Evolutionary conservation across 2,797 vertebrate species (phyloP).

Genomic region (Hippoglossus hippoglossus): DNA sequence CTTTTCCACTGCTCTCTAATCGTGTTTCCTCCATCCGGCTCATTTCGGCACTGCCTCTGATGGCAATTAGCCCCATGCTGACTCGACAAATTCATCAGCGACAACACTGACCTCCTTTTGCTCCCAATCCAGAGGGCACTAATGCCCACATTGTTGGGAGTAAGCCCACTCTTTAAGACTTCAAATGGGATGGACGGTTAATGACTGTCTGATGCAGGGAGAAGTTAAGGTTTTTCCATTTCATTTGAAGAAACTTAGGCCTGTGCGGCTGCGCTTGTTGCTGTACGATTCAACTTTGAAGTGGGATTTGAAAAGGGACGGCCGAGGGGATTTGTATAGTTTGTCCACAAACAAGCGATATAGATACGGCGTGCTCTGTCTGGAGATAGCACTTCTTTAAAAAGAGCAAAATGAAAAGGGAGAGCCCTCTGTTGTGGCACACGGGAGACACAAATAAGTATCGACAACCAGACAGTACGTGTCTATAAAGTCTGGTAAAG

Average conservation of each 20-base stretch:
- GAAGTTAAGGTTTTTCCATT: slow-evolving; percentile 55
- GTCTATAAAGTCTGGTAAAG: slow-evolving; percentile 40
- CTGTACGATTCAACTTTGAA: slow-evolving; percentile 64
- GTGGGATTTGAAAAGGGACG: slow-evolving; percentile 16
- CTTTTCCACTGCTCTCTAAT: slow-evolving; percentile 60
- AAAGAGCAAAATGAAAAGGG: slow-evolving; percentile 16
- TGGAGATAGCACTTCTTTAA: slow-evolving; percentile 47
- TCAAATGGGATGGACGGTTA: slow-evolving; percentile 33
- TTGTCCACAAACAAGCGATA: slow-evolving; percentile 52
- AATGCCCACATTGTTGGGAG: slow-evolving; percentile 45
- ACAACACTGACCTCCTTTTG: slow-evolving; percentile 67
- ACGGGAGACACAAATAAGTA: slow-evolving; percentile 46
- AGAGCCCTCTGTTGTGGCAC: slow-evolving; percentile 22
- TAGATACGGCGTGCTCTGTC: slow-evolving; percentile 28
- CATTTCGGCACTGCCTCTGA: slow-evolving; percentile 54
- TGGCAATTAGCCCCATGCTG: slow-evolving; percentile 77
- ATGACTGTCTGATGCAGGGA: slow-evolving; percentile 44
- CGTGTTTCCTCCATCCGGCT: slow-evolving; percentile 55
- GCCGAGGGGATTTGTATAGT: slow-evolving; percentile 12
- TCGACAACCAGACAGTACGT: slow-evolving; percentile 51
- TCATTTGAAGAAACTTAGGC: slow-evolving; percentile 34
- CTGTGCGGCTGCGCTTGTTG: slow-evolving; percentile 59
- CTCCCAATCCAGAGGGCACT: slow-evolving; percentile 64
- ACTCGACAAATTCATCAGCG: slow-evolving; percentile 68
- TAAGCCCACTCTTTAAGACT: slow-evolving; percentile 12